A percentile compares a stretch with the other conserved stretches of the same genome.
Conservation (phyloP, 1,140 invertebrate genomes). For the Hycleus phaleratus region DNA sequence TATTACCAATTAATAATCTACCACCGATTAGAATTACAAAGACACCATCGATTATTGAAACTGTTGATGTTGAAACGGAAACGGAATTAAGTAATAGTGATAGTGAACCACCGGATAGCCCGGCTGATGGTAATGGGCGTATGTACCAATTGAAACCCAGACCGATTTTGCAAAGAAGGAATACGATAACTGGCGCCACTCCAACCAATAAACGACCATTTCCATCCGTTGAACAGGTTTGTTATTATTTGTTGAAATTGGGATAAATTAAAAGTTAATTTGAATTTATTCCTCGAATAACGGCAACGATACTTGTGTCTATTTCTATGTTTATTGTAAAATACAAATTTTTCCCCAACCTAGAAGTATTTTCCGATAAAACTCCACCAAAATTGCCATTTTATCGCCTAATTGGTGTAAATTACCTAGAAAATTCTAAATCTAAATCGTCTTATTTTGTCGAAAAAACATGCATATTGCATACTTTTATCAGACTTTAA, state of each 20-base stretch:
- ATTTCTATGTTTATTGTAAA: no score
- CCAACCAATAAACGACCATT: slow-evolving; percentile 58
- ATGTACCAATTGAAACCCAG: slow-evolving; percentile 70
- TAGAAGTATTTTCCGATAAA: no score
- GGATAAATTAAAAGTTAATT: no score
- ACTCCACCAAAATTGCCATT: no score
- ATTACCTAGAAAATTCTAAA: no score
- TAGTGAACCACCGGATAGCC: slow-evolving; percentile 36
- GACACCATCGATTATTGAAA: slow-evolving; percentile 26
- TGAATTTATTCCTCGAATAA: no score
- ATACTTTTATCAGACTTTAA: no score
- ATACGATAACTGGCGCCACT: slow-evolving; percentile 80
- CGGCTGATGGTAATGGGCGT: slow-evolving; percentile 39
- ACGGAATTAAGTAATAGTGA: slow-evolving; percentile 32
- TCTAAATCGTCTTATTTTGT: no score
- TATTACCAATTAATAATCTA: slow-evolving; percentile 58
- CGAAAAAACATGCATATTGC: no score
- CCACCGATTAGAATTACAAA: slow-evolving; percentile 50
- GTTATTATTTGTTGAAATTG: background rate
- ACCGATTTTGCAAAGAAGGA: slow-evolving; percentile 66
- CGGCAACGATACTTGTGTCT: no score
- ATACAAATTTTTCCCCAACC: no score
- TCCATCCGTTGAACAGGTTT: slow-evolving; percentile 58
- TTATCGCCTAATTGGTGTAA: no score
- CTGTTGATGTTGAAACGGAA: slow-evolving; percentile 28